phyloP scores from a whole-genome alignment of 2,797 vertebrate genomes.

The Falco berigora region DNA sequence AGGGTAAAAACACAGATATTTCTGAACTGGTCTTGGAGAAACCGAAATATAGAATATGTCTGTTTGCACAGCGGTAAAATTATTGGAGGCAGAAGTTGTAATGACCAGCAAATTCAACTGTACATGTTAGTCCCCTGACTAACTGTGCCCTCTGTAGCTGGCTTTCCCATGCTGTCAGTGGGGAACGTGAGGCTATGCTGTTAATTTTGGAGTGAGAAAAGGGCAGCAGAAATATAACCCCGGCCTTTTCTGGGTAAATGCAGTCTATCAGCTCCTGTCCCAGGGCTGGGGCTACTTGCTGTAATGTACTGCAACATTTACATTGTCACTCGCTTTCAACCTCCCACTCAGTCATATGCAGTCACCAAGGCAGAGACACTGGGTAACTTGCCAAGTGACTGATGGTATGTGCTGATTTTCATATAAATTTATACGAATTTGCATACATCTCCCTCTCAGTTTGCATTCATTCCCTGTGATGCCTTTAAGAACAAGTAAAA shows the following conservation, averaged over 20 bases:
- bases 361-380: background rate
- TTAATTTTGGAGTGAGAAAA: background rate
- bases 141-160: too few relatives aligned
- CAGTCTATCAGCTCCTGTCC: background rate
- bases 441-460: slow-evolving; percentile 7
- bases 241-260: background rate
- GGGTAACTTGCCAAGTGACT: background rate
- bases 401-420: background rate
- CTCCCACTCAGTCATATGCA: background rate
- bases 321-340: background rate
- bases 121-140: too few relatives aligned
- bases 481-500: slow-evolving; percentile 3
- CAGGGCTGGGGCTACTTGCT: background rate
- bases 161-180: background rate
- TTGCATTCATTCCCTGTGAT: background rate
- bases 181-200: background rate
- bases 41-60: background rate
- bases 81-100: background rate
- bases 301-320: background rate
- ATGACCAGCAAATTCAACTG: background rate
- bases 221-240: background rate
- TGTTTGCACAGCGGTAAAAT: background rate
- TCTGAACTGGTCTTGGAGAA: background rate
- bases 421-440: slow-evolving; percentile 16
- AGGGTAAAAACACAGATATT: background rate